These are phyloP conservation scores for Sarcophaga caerulescens DNA, from an alignment of 2,888 invertebrate species.

Conservation along the genomic window DNA sequence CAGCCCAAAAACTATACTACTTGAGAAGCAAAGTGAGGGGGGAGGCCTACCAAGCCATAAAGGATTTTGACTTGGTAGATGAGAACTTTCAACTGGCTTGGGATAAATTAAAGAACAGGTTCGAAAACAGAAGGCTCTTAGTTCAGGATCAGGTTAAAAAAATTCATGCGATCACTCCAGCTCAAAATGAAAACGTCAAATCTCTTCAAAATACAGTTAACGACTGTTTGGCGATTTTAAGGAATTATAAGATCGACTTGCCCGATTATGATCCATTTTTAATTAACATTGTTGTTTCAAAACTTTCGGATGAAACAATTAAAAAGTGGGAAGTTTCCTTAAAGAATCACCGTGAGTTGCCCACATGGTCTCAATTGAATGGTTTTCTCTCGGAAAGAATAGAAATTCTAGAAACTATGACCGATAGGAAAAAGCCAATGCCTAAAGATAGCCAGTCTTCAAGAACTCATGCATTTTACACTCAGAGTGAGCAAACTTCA, in stretches of 20 bases:
- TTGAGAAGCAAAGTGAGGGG: neutral
- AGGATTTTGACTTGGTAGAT: neutral
- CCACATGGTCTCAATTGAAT: neutral
- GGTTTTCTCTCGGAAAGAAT: conserved; percentile 17
- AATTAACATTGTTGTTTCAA: neutral
- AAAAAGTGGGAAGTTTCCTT: neutral
- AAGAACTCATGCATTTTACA: too few species aligned
- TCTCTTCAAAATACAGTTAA: conserved; percentile 8
- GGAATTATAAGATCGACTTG: too few species aligned
- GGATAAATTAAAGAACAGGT: conserved; percentile 7
- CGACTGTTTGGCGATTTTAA: neutral
- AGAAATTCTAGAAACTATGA: conserved; percentile 34
- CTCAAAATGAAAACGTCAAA: conserved; percentile 1
- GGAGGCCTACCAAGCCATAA: conserved; percentile 2
- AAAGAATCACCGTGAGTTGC: too few species aligned
- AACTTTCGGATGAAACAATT: conserved; percentile 26
- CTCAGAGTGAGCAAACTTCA: too few species aligned
- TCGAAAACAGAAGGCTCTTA: neutral
- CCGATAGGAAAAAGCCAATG: neutral
- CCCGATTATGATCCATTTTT: too few species aligned
- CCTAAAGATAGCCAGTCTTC: neutral
- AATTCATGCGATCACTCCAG: neutral
- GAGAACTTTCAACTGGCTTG: neutral
- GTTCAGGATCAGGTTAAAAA: conserved; percentile 20
- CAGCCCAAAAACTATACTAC: neutral